Evolutionary conservation across 2,113 vertebrate genomes (phyloP).

Genomic region (Megaceryle maxima): DNA sequence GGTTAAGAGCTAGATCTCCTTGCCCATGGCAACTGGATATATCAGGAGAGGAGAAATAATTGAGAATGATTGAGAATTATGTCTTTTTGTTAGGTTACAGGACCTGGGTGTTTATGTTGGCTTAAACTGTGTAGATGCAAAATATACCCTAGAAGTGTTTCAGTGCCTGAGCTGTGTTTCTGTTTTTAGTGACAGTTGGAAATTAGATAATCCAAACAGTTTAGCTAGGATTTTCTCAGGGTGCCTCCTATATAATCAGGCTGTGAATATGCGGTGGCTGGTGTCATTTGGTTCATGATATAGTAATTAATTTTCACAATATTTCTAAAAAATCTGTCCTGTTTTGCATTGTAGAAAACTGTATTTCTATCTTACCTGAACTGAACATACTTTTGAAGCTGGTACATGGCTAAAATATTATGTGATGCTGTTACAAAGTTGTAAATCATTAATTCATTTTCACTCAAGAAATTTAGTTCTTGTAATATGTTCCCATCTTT

Average conservation of each 20-base stretch:
- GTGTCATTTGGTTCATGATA: background rate
- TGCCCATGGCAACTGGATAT: background rate
- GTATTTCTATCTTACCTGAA: background rate
- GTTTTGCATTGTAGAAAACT: background rate
- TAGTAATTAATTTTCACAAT: background rate
- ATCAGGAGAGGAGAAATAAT: background rate
- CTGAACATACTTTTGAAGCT: background rate
- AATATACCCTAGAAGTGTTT: background rate
- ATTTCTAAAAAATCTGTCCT: background rate
- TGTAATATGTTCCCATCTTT: background rate
- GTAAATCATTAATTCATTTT: background rate
- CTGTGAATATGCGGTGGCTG: background rate
- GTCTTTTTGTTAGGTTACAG: background rate
- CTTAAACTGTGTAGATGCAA: background rate
- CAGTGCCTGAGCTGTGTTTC: background rate
- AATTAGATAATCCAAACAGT: background rate
- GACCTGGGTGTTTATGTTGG: background rate
- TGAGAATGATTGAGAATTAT: background rate
- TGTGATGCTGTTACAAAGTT: background rate
- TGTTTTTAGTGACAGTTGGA: background rate
- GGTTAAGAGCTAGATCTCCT: background rate
- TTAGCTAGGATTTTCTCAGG: background rate
- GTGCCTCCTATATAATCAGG: background rate
- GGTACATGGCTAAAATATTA: background rate
- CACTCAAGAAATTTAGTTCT: background rate